phyloP scores from a whole-genome alignment of 2,888 invertebrate species.

The Pachycephus smyrnensis region DNA sequence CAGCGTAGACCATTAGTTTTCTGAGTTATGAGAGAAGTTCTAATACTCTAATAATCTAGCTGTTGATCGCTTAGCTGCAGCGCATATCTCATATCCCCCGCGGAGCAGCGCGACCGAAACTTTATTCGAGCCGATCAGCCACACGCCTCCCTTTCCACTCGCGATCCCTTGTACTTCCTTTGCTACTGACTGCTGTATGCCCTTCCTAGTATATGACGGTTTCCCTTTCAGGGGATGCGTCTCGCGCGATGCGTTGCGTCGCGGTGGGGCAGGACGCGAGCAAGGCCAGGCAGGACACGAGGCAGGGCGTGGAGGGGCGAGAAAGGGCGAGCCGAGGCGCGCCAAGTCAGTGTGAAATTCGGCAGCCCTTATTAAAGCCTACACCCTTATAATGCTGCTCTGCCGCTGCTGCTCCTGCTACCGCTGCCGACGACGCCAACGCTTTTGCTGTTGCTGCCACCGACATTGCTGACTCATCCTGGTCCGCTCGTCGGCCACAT shows the following conservation, averaged over 20 bases:
- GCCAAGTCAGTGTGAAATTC: slow-evolving; percentile 66
- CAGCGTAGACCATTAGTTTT: slow-evolving; percentile 57
- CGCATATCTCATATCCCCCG: slow-evolving; percentile 13
- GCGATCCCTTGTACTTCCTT: slow-evolving; percentile 34
- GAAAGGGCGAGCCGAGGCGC: slow-evolving; percentile 25
- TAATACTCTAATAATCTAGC: slow-evolving; percentile 66
- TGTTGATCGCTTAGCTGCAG: slow-evolving; percentile 52
- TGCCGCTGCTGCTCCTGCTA: slow-evolving; percentile 22
- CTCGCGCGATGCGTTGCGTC: slow-evolving; percentile 13
- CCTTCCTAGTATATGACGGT: slow-evolving; percentile 8
- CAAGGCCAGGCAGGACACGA: not conserved
- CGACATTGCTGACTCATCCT: slow-evolving; percentile 54
- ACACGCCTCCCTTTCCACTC: slow-evolving; percentile 52
- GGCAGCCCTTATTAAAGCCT: slow-evolving; percentile 64
- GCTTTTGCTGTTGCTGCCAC: slow-evolving; percentile 27
- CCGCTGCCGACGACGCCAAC: slow-evolving; percentile 13
- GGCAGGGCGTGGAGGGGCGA: slow-evolving; percentile 4
- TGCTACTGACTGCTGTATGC: slow-evolving; percentile 25
- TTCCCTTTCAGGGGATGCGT: not conserved
- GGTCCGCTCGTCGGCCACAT: slow-evolving; percentile 47
- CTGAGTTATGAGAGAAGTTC: slow-evolving; percentile 66
- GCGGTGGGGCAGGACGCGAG: not conserved
- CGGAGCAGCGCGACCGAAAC: slow-evolving; percentile 39
- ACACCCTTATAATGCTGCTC: slow-evolving; percentile 41
- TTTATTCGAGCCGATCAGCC: slow-evolving; percentile 60